Base-by-base conservation (phyloP, 2,797 vertebrate genomes). In the Phalanger gymnotis region DNA sequence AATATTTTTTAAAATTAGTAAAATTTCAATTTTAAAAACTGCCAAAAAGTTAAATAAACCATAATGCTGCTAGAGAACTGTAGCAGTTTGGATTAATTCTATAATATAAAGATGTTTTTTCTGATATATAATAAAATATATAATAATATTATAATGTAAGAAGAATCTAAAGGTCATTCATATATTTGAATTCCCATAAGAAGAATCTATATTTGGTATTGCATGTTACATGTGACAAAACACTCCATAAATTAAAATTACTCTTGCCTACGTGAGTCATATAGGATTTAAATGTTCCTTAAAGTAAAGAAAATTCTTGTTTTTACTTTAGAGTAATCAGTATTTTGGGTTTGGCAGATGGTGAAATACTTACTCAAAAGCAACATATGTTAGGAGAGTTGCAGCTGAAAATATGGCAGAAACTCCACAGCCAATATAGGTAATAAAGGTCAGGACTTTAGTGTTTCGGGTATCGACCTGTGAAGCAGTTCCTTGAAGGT, bases 311-410 rank as follows among this genome's bases (percentile, higher is more conserved):
- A 53, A 56, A 87, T 96, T 96, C 34, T 54, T n/a, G 54, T 51
- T 91, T 58, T 87, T 22, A 95, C 92, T 95, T 95, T 91, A 92
- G 53, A 90, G 66, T 1, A 91, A 91, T 89, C 57, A 89, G 34
- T 34, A 81, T 16, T 53, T 57, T 10, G 2, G 0, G 91, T 73
- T 96, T 93, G 61, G 96, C 90, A 94, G 93, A 94, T 13, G 61
- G 54, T 94, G 40, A 94, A 95, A 95, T 94, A 99, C 99, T 99
- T 98, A 99, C 99, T 99, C 99, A 96, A 99, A 99, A 51, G 99
- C 99, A 95, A 99, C 98, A 92, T 99, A 99, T n/a, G 99, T 99
- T 95, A 99, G 99, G 95, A 99, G 99, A 55, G 99, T 99, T 90
- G 99, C 99, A 14, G 99, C 99, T 7, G 99, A 99, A 98, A 99